A percentile compares a stretch with the other conserved stretches of the same genome.
Conservation (phyloP, 2,888 invertebrate species). For the Drosophila leonis region DNA sequence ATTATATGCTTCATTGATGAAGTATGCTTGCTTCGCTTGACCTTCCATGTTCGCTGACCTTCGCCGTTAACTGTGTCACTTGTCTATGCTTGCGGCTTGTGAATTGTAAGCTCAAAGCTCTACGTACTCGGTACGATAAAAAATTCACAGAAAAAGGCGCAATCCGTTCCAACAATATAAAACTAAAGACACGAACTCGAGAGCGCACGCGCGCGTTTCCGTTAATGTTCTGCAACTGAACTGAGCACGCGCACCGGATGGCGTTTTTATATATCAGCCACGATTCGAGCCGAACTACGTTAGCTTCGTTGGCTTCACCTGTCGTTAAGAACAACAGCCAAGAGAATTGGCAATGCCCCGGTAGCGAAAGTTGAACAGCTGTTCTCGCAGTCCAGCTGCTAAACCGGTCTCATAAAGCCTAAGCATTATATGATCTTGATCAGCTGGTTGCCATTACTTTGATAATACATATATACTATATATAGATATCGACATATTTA, state of each 20-base stretch:
- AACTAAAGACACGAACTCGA: slow-evolving; percentile 30
- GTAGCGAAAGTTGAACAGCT: slow-evolving; percentile 77
- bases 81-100: background rate
- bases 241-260: slow-evolving; percentile 75
- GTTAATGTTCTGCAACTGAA: slow-evolving; percentile 76
- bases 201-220: slow-evolving; percentile 73
- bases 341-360: slow-evolving; percentile 55
- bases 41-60: slow-evolving; percentile 65
- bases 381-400: slow-evolving; percentile 65
- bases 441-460: slow-evolving; percentile 27
- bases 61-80: slow-evolving; percentile 59
- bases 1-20: slow-evolving; percentile 75
- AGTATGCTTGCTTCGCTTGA: slow-evolving; percentile 76
- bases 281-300: slow-evolving; percentile 32
- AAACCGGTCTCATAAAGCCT: slow-evolving; percentile 60
- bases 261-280: slow-evolving; percentile 66
- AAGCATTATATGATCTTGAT: slow-evolving; percentile 46
- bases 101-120: background rate
- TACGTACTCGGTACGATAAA: slow-evolving; percentile 39
- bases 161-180: slow-evolving; percentile 7
- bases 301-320: slow-evolving; percentile 55
- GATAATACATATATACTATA: slow-evolving; percentile 12
- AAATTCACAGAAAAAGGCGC: slow-evolving; percentile 58
- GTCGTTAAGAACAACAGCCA: slow-evolving; percentile 40
- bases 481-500: slow-evolving; percentile 38